phyloP scores from a whole-genome alignment of 1,140 invertebrate genomes.

The Oryzaephilus surinamensis region DNA sequence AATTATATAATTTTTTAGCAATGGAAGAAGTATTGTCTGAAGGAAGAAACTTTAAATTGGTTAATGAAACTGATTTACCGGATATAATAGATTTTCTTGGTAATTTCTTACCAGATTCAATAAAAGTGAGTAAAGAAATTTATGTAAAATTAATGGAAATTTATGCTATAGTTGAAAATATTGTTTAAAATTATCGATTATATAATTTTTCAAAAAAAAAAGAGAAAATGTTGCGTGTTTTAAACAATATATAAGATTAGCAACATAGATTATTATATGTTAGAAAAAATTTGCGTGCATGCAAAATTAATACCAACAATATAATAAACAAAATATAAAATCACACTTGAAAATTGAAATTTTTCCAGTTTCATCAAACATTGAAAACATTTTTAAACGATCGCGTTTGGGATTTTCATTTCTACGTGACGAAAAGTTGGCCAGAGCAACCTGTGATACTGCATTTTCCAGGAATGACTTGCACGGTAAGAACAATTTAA shows the following conservation, averaged over 20 bases:
- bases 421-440: slow-evolving; percentile 78
- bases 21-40: slow-evolving; percentile 66
- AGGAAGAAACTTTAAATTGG: slow-evolving; percentile 75
- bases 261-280: too few relatives aligned
- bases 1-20: slow-evolving; percentile 42
- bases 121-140: slow-evolving; percentile 51
- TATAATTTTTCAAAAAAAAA: too few relatives aligned
- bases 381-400: slow-evolving; percentile 75
- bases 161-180: background rate
- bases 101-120: slow-evolving; percentile 66
- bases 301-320: too few relatives aligned
- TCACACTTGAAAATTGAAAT: too few relatives aligned
- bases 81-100: slow-evolving; percentile 63
- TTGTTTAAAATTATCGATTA: background rate
- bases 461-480: slow-evolving; percentile 76
- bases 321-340: too few relatives aligned
- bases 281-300: too few relatives aligned
- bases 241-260: too few relatives aligned
- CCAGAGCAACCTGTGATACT: slow-evolving; percentile 69
- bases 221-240: too few relatives aligned
- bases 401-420: slow-evolving; percentile 77
- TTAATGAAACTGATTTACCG: slow-evolving; percentile 67
- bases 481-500: slow-evolving; percentile 51
- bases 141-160: background rate
- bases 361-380: slow-evolving; percentile 75